Evolutionary conservation across 1,140 invertebrate species (phyloP), one percentile per base, ranked within the genome.

Genomic region (Zaprionus africanus): DNA sequence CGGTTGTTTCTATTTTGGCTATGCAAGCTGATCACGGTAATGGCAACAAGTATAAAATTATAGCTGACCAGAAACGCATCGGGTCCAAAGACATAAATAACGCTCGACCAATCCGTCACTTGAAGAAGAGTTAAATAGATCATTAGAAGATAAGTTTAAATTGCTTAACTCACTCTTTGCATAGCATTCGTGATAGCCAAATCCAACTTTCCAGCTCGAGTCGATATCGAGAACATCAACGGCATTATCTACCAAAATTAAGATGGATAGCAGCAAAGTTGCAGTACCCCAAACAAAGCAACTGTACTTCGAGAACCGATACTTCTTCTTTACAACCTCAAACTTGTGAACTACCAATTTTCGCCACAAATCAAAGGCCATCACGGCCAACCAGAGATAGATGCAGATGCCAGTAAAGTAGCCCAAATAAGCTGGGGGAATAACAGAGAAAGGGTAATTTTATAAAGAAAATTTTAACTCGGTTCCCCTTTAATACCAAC

Each of bases 251-350:
- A 34, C 57, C 2, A 59, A 12, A 15, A 59, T 59, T 3, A 19
- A 41, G 0, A 41, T 36, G 13, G 13, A 59, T 5, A 59, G 56
- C n/a, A 58, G 7, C 9, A 22, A 1, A 38, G 57, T 13, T 7
- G 31, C 57, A 59, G 19, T 9, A 5, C 57, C 57, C 57, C 34
- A 59, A 6, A 59, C 57, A 59, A 59, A 24, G 5, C n/a, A 13
- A 41, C 57, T 59, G 57, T 59, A 59, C 0, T 22, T 38, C 2
- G 2, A 34, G 9, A 59, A 59, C 1, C 6, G 57, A 19, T 6
- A 3, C 13, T 38, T 59, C 17, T n/a, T 59, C 17, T 24, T 1
- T 15, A 3, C 1, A 12, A 41, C 12, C 11, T 41, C 31, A 1
- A n/a, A 38, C 34, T 38, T 41, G 4, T 38, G 36, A 24, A 22